phyloP scores from a whole-genome alignment of 2,888 invertebrate genomes.

The Macaria liturata region DNA sequence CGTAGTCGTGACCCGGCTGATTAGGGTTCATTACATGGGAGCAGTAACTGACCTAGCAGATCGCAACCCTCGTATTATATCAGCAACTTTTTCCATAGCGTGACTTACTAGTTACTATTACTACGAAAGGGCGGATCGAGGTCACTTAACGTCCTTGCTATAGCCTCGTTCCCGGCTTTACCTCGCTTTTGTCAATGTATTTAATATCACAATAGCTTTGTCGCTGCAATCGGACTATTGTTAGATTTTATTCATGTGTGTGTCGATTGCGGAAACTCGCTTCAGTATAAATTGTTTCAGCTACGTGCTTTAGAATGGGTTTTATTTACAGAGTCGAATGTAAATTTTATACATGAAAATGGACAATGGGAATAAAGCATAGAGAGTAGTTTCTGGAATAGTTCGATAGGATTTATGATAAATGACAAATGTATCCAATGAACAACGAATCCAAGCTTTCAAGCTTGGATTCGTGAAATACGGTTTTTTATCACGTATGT shows the following conservation, averaged over 20 bases:
- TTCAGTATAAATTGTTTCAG: slow-evolving; percentile 32
- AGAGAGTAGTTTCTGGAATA: background rate
- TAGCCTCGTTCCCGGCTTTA: slow-evolving; percentile 37
- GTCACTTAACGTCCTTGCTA: slow-evolving; percentile 39
- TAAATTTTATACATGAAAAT: slow-evolving; percentile 12
- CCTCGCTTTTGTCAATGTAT: slow-evolving; percentile 43
- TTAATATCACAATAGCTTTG: slow-evolving; percentile 30
- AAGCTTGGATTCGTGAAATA: too few relatives aligned
- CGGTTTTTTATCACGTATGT: too few relatives aligned
- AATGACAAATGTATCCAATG: too few relatives aligned
- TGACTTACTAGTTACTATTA: slow-evolving; percentile 19
- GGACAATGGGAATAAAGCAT: background rate
- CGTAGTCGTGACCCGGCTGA: too few relatives aligned
- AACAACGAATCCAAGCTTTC: too few relatives aligned
- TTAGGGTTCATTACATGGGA: too few relatives aligned
- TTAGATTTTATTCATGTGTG: slow-evolving; percentile 36
- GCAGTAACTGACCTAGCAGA: slow-evolving; percentile 10
- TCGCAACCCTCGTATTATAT: slow-evolving; percentile 9
- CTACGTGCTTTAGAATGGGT: slow-evolving; percentile 20
- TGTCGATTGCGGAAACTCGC: slow-evolving; percentile 33
- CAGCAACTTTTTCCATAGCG: slow-evolving; percentile 22
- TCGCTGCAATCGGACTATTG: slow-evolving; percentile 30
- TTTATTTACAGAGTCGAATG: slow-evolving; percentile 8
- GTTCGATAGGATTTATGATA: too few relatives aligned
- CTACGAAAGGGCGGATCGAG: slow-evolving; percentile 34